Base-by-base conservation (phyloP, 1,140 invertebrate species). In the Aleiodes sp. region DNA sequence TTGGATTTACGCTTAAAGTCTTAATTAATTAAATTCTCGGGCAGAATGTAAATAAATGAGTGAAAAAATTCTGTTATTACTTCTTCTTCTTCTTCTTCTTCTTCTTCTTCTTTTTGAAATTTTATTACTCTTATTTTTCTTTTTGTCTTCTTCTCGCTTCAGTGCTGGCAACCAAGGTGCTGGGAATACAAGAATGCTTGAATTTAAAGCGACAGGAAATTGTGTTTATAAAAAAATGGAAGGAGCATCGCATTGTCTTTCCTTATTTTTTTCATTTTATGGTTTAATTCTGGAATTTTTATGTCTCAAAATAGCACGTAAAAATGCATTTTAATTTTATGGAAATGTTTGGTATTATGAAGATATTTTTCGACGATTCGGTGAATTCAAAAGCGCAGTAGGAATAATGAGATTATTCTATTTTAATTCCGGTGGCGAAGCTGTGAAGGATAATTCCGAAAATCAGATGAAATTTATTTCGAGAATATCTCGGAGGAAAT, bases 31-130 rank as follows among this genome's bases (percentile, higher is more conserved):
- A 24, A 52, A 52, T 12, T 52, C 21, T 21, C 46, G 16, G 21
- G 46, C 9, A 24, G 46, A 26, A 52, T 21, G 21, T 52, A 16
- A 65, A 65, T 61, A 19, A 62, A 68, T 68, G 26, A 41, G 43
- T 65, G n/a, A 46, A n/a, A 60, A 62, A 24, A n/a, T n/a, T 61
- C 57, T 10, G 19, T 41, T 56, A 29, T 64, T 28, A 26, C 26
- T 1, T 28, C 16, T 57, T 21, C 2, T 59, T 59, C 19, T 31
- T 29, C 4, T 59, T 29, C 10, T 9, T n/a, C n/a, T n/a, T n/a
- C n/a, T n/a, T 52, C 1, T 24, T 52, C 26, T 19, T 52, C 26
- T 52, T 24, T 19, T 19, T 24, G 46, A 52, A 21, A 4, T 24
- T 6, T 6, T 6, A 10, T 4, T 4, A 35, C 31, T 37, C 28